phyloP scores from a whole-genome alignment of 2,888 invertebrate species.

The Tuta absoluta region DNA sequence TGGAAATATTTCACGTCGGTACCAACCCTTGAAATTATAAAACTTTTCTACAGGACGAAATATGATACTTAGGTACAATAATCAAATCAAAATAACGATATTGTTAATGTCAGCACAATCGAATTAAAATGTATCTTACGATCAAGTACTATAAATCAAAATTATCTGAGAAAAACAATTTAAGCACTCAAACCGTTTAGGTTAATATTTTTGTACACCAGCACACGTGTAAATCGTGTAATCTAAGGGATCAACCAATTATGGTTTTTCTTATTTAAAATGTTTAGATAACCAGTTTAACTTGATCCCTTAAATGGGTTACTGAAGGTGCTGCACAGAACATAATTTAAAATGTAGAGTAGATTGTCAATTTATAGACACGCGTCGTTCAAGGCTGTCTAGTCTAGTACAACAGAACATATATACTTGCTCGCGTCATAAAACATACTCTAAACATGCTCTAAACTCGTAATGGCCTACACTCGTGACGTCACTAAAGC shows the following conservation, averaged over 20 bases:
- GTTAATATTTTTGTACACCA: neutral
- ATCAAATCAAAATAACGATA: neutral
- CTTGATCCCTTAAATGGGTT: too few relatives aligned
- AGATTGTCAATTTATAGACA: slow-evolving; percentile 14
- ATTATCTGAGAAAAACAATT: neutral
- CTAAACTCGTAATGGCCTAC: slow-evolving; percentile 12
- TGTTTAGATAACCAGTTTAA: too few relatives aligned
- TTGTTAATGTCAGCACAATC: neutral
- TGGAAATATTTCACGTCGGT: too few relatives aligned
- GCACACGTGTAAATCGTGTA: too few relatives aligned
- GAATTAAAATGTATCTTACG: neutral
- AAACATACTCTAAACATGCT: slow-evolving; percentile 15
- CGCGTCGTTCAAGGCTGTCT: slow-evolving; percentile 18
- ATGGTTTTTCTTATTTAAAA: too few relatives aligned
- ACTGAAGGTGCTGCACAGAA: too few relatives aligned
- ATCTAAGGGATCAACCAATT: too few relatives aligned
- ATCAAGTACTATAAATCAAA: neutral
- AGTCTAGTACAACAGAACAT: neutral
- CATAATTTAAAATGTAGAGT: slow-evolving; percentile 20
- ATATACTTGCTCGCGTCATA: neutral
- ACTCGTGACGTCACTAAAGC: neutral
- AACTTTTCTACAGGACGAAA: too few relatives aligned
- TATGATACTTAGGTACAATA: too few relatives aligned
- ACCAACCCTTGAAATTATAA: too few relatives aligned
- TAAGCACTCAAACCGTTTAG: neutral